Evolutionary conservation across 2,888 invertebrate species (phyloP).

Genomic region (Drosophila paramelanica): DNA sequence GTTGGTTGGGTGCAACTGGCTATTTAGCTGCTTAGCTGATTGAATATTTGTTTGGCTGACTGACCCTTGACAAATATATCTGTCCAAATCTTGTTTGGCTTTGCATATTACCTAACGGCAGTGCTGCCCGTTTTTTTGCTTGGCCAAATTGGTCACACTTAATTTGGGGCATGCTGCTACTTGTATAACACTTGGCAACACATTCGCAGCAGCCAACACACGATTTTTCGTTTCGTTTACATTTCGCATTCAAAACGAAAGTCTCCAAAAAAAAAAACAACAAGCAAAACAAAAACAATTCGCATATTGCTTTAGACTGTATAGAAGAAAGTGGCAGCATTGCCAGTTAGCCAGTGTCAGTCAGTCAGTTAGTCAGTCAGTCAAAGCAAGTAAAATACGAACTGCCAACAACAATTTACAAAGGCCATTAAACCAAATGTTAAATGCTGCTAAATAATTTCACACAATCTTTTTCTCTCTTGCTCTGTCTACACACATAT

Average conservation of each 20-base stretch:
- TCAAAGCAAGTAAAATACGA: conserved; percentile 2
- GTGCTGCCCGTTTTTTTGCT: conserved; percentile 9
- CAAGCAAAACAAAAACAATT: background rate
- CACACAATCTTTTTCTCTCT: conserved; percentile 12
- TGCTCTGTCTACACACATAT: background rate
- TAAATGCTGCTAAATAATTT: conserved; percentile 48
- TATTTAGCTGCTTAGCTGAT: background rate
- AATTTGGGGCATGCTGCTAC: conserved; percentile 55
- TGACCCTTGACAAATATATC: conserved; percentile 60
- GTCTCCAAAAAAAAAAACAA: conserved; percentile 6
- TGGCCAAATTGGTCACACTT: conserved; percentile 47
- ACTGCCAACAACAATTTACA: conserved; percentile 16
- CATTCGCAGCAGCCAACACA: conserved; percentile 2
- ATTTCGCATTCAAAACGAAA: conserved; percentile 49
- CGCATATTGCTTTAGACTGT: conserved; percentile 3
- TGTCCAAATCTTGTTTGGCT: conserved; percentile 40
- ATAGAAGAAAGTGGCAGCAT: conserved; percentile 45
- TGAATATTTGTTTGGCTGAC: conserved; percentile 4
- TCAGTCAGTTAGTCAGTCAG: conserved; percentile 21
- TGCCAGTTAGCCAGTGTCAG: conserved; percentile 20
- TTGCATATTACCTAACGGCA: conserved; percentile 44
- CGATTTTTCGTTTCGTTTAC: conserved; percentile 22
- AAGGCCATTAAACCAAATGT: conserved; percentile 22
- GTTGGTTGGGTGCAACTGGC: conserved; percentile 4
- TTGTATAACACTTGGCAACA: conserved; percentile 39